Conservation (phyloP, 2,797 vertebrate species). For the Lophura swinhoii region DNA sequence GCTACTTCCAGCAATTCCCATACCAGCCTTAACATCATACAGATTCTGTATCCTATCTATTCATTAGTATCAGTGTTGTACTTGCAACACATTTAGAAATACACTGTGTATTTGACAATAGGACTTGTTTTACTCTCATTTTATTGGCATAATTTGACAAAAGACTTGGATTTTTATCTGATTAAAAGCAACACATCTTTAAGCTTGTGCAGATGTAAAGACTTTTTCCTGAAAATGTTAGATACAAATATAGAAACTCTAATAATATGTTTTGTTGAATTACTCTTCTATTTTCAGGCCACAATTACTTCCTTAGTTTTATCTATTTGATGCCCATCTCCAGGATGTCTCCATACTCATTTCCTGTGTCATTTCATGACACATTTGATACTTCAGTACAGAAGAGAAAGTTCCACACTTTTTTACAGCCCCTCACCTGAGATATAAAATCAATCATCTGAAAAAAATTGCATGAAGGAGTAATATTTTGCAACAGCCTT, state of each 20-base stretch:
- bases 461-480: not conserved
- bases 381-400: not conserved
- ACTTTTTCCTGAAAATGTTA: not conserved
- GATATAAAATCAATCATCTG: not conserved
- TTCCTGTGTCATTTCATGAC: not conserved
- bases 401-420: not conserved
- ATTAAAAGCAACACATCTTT: not conserved
- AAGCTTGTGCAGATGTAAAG: not conserved
- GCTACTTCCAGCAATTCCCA: not conserved
- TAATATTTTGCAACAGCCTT: not conserved
- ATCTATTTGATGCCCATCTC: not conserved
- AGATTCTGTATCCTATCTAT: not conserved
- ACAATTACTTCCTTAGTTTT: not conserved
- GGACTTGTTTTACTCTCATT: not conserved
- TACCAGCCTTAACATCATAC: not conserved
- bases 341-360: not conserved
- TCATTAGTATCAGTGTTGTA: not conserved
- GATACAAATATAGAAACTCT: not conserved
- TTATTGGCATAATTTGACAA: not conserved
- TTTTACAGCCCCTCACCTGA: not conserved
- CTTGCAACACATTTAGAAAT: not conserved
- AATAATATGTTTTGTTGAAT: not conserved
- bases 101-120: not conserved
- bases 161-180: not conserved
- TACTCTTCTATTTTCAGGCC: not conserved